A percentile compares a stretch with the other conserved stretches of the same genome.
Evolutionary conservation across 2,113 vertebrate genomes (phyloP).

Genomic region (Hiodon alosoides): DNA sequence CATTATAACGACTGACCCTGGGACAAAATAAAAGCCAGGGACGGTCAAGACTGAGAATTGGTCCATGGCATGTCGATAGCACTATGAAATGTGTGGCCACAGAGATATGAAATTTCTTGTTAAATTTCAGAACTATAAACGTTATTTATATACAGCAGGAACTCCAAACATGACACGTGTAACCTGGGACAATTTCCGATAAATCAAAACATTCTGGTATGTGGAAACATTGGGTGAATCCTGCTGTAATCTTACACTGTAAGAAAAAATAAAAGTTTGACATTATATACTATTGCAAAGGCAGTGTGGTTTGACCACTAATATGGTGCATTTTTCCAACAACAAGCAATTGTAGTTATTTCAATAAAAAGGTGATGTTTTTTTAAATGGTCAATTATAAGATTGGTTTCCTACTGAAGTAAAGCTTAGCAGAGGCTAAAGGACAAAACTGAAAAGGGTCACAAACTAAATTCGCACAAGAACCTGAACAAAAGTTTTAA

Average conservation of each 20-base stretch:
- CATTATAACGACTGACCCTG: background rate
- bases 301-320: too few relatives aligned
- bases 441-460: background rate
- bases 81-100: background rate
- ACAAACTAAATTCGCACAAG: background rate
- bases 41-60: background rate
- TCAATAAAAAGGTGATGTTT: too few relatives aligned
- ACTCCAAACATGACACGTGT: background rate
- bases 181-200: conserved; percentile 1
- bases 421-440: too few relatives aligned
- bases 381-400: too few relatives aligned
- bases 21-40: too few relatives aligned
- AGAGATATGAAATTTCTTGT: background rate
- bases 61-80: background rate
- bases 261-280: background rate
- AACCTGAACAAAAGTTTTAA: background rate
- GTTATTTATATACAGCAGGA: background rate
- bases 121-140: background rate
- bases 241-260: background rate
- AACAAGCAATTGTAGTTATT: too few relatives aligned
- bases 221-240: background rate
- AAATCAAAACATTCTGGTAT: background rate
- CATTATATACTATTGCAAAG: too few relatives aligned
- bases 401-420: too few relatives aligned
- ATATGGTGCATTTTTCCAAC: too few relatives aligned